Evolutionary conservation across 2,888 invertebrate species (phyloP).

Genomic region (Epistrophella euchroma): DNA sequence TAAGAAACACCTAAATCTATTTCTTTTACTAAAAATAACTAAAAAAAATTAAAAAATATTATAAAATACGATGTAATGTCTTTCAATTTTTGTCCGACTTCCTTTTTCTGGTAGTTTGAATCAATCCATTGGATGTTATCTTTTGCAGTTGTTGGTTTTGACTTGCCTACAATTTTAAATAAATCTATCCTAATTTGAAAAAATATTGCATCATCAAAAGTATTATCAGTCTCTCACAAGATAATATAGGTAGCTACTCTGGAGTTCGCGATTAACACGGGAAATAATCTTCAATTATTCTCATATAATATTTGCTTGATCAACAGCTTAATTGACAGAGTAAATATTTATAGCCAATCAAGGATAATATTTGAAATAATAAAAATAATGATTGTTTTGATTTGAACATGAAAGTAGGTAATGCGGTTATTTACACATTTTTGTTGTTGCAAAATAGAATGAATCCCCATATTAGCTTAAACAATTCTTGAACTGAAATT

Average conservation of each 20-base stretch:
- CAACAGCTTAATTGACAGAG: background rate
- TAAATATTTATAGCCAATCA: background rate
- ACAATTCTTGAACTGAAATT: no score
- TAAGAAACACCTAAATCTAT: no score
- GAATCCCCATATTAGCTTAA: no score
- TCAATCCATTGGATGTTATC: background rate
- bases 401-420: background rate
- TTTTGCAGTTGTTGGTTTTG: background rate
- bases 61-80: no score
- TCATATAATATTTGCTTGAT: background rate
- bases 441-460: background rate
- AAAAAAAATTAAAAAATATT: no score
- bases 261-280: background rate
- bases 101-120: background rate
- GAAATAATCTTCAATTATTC: background rate
- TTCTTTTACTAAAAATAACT: no score
- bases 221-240: constrained; percentile 25
- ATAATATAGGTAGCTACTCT: background rate
- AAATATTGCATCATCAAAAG: constrained; percentile 58
- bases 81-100: no score
- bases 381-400: background rate
- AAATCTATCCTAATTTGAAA: constrained; percentile 42
- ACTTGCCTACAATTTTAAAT: background rate
- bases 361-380: background rate
- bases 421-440: background rate